Base-by-base conservation (phyloP, 2,797 vertebrate genomes). In the Lithobates sylvaticus region DNA sequence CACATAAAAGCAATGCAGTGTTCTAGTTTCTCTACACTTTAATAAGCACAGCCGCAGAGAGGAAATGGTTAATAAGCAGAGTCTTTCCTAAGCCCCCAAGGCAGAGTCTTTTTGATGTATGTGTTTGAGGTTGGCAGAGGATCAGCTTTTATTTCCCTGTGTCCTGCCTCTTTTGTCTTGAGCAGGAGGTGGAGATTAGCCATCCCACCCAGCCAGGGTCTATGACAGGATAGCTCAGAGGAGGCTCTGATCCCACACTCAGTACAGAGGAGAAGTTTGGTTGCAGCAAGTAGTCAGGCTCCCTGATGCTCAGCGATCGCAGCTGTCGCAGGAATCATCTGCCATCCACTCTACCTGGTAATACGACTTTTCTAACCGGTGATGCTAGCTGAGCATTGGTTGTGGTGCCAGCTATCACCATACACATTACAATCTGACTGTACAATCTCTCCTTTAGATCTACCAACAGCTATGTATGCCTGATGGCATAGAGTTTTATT, bases 151-250 rank as follows among this genome's bases (percentile, higher is more conserved):
- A 68, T 87, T 83, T 69, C 64, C 36, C 64, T 65, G 50, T 67
- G 85, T 90, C 15, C 86, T 88, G 88, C 86, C 88, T 77, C 58
- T 90, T 73, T 92, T 90, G 86, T 92, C 89, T 88, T 88, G 61
- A 75, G 86, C 88, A 91, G 95, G 96, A 96, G 96, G 96, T 94
- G 96, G 95, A 94, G 95, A 96, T 93, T 94, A 93, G 90, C 92
- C 91, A 91, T 96, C 96, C 96, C 95, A 94, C 94, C 95, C 94
- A 94, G 94, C 93, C 95, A 94, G 95, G 77, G 78, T 75, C 76
- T 73, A 89, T 85, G 89, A 85, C 91, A 47, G 89, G 87, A 84
- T 82, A 84, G 85, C 89, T 84, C 10, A 91, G 86, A 83, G 89
- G 92, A 44, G 78, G 64, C 61, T 26, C 36, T 74, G 79, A 82